A percentile compares a stretch with the other conserved stretches of the same genome.
These are phyloP conservation scores for Trilocha varians DNA, from an alignment of 2,888 invertebrate genomes.

Conservation along the genomic window DNA sequence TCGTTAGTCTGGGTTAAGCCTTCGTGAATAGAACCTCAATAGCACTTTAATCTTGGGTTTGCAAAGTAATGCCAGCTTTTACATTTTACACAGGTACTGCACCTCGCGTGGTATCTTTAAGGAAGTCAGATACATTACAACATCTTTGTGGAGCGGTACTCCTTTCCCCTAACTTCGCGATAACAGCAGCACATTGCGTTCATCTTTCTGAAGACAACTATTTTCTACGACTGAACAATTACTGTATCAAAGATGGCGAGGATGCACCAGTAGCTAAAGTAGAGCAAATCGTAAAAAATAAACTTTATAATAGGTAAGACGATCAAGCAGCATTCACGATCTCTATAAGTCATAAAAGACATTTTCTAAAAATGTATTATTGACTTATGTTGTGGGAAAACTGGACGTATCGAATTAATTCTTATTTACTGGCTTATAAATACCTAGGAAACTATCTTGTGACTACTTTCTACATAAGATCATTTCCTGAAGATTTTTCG, in stretches of 20 bases:
- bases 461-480: no score
- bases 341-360: no score
- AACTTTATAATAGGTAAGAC: constrained; percentile 42
- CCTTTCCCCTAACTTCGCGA: constrained; percentile 32
- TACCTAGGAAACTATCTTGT: no score
- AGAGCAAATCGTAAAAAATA: constrained; percentile 35
- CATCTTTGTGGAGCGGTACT: constrained; percentile 55
- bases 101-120: constrained; percentile 44
- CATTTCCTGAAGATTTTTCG: no score
- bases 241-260: constrained; percentile 23
- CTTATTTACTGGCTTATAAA: no score
- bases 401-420: no score
- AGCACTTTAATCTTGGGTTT: background rate
- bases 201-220: constrained; percentile 26
- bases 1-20: no score
- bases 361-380: no score
- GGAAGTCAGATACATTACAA: constrained; percentile 28
- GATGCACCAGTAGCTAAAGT: constrained; percentile 26
- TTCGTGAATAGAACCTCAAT: no score
- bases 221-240: constrained; percentile 40
- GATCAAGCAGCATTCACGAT: background rate
- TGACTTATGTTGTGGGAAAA: no score
- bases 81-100: constrained; percentile 31
- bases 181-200: constrained; percentile 63
- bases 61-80: background rate